Conservation (phyloP, 2,113 vertebrate genomes). For the Lycocorax pyrrhopterus region DNA sequence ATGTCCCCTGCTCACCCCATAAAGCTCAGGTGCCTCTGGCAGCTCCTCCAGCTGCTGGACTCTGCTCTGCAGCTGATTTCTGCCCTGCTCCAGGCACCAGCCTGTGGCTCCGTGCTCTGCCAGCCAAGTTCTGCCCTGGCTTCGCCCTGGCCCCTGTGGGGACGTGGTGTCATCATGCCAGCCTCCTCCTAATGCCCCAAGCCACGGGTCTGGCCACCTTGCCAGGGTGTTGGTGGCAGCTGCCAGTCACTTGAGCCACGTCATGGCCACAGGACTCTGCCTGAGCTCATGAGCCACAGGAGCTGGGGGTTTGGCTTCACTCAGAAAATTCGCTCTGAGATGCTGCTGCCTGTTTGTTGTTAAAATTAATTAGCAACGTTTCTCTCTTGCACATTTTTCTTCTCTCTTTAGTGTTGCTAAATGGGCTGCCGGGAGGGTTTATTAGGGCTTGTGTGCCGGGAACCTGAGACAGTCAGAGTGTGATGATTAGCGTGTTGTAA, state of each 20-base stretch:
- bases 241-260: not conserved
- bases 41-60: not conserved
- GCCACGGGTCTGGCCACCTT: rapidly evolving
- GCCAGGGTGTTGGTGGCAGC: not conserved
- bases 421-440: not conserved
- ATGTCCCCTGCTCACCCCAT: rapidly evolving
- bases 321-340: not conserved
- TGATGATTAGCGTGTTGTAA: not conserved
- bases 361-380: not conserved
- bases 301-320: not conserved
- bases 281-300: not conserved
- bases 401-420: not conserved
- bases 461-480: not conserved
- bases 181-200: rapidly evolving
- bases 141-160: rapidly evolving
- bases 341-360: not conserved
- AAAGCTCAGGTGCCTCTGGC: not conserved
- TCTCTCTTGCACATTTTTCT: not conserved
- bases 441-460: not conserved
- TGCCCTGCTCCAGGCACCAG: not conserved
- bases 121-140: not conserved
- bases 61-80: not conserved
- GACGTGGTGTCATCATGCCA: rapidly evolving
- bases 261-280: not conserved
- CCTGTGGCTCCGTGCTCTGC: rapidly evolving